These are phyloP conservation scores for Zygaena filipendulae DNA, from an alignment of 2,888 invertebrate species.

Conservation along the genomic window DNA sequence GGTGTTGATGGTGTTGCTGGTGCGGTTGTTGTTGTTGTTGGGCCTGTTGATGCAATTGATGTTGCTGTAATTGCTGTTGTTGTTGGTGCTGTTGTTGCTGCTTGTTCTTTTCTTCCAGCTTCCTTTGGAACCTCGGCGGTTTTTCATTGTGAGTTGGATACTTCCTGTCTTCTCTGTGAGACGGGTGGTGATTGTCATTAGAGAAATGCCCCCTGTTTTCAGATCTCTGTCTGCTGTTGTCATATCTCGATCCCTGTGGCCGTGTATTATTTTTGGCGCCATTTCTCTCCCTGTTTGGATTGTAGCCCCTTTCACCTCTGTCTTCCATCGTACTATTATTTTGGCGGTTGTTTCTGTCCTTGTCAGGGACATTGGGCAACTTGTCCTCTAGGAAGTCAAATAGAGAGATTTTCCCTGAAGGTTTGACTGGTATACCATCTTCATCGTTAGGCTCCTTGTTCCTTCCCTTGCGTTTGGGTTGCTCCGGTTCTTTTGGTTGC, in stretches of 20 bases:
- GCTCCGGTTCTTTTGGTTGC: constrained; percentile 44
- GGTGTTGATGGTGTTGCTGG: constrained; percentile 11
- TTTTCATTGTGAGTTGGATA: constrained; percentile 61
- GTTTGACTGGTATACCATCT: constrained; percentile 73
- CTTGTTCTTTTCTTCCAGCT: constrained; percentile 56
- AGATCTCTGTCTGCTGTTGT: constrained; percentile 34
- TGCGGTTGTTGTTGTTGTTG: constrained; percentile 16
- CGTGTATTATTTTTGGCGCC: constrained; percentile 38
- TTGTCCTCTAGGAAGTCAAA: constrained; percentile 88
- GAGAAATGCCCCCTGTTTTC: constrained; percentile 44
- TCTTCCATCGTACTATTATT: constrained; percentile 33
- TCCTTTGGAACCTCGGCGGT: constrained; percentile 72
- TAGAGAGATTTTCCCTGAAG: constrained; percentile 81
- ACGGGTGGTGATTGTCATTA: constrained; percentile 38
- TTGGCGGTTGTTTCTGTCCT: constrained; percentile 38
- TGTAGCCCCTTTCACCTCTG: constrained; percentile 36
- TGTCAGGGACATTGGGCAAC: constrained; percentile 70
- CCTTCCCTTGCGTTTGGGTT: constrained; percentile 55
- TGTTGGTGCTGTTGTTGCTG: constrained; percentile 40
- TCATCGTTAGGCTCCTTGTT: constrained; percentile 60
- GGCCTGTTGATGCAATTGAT: constrained; percentile 25
- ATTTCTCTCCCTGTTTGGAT: constrained; percentile 40
- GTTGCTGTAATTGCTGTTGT: constrained; percentile 27
- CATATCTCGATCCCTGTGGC: constrained; percentile 40
- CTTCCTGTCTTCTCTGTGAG: constrained; percentile 46